Evolutionary conservation across 2,888 invertebrate species (phyloP).

Genomic region (Dione vanillae): DNA sequence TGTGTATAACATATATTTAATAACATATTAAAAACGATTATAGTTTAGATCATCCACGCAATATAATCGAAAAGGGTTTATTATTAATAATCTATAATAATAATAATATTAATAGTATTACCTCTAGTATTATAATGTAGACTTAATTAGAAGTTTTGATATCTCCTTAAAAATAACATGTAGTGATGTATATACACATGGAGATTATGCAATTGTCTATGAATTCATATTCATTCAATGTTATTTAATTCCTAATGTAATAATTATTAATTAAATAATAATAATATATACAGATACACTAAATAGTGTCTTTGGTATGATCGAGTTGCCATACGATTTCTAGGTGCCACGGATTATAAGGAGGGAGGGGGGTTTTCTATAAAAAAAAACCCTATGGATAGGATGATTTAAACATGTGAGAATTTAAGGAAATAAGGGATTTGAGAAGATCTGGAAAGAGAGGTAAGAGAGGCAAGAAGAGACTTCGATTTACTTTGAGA

Average conservation of each 20-base stretch:
- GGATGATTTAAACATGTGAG: too few relatives aligned
- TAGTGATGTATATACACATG: slow-evolving; percentile 14
- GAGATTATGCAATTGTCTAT: background rate
- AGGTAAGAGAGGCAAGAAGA: too few relatives aligned
- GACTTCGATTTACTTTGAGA: too few relatives aligned
- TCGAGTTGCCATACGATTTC: background rate
- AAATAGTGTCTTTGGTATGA: slow-evolving; percentile 16
- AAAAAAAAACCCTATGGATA: too few relatives aligned
- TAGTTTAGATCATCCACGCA: slow-evolving; percentile 9
- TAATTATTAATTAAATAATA: background rate
- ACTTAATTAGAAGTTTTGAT: background rate
- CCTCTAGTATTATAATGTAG: background rate
- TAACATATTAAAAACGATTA: background rate
- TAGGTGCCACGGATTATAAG: background rate
- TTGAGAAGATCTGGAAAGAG: too few relatives aligned
- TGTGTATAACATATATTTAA: background rate
- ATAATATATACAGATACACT: background rate
- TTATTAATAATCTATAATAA: background rate
- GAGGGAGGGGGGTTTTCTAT: too few relatives aligned
- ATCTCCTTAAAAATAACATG: background rate
- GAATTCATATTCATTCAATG: background rate
- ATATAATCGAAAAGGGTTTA: background rate
- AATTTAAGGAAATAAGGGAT: too few relatives aligned
- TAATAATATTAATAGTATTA: background rate
- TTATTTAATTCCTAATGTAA: background rate